Conservation (phyloP, 2,113 vertebrate species). For the Acanthisitta chloris region DNA sequence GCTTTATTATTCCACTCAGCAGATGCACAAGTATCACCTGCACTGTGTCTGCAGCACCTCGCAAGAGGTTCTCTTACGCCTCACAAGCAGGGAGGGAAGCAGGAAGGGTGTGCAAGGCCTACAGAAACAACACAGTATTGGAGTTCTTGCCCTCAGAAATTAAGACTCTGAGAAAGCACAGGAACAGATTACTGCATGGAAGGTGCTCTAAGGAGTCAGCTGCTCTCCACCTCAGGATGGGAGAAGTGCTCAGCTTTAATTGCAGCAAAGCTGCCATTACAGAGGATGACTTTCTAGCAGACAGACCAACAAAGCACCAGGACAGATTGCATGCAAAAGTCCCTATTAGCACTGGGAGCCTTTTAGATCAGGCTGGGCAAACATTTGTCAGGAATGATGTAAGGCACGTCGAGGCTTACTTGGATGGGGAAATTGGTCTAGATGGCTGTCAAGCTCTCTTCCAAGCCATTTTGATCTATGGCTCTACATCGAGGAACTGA, state of each 20-base stretch:
- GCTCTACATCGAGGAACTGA: background rate
- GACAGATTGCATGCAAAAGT: background rate
- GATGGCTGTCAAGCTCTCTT: background rate
- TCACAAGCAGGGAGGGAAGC: background rate
- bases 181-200: background rate
- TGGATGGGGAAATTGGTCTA: background rate
- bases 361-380: background rate
- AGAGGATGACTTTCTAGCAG: background rate
- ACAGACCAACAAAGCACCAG: background rate
- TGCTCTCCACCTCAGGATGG: background rate
- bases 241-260: background rate
- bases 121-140: background rate
- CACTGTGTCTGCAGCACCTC: rapidly evolving
- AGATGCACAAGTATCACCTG: background rate
- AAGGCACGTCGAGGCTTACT: background rate
- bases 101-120: background rate
- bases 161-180: background rate
- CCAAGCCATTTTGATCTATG: background rate
- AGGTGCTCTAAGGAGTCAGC: background rate
- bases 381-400: background rate
- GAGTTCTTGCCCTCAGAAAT: background rate
- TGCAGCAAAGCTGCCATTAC: background rate
- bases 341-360: background rate
- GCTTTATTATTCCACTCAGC: background rate
- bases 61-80: too few relatives aligned